Base-by-base conservation (phyloP, 2,113 vertebrate species). In the Spea multiplicata region DNA sequence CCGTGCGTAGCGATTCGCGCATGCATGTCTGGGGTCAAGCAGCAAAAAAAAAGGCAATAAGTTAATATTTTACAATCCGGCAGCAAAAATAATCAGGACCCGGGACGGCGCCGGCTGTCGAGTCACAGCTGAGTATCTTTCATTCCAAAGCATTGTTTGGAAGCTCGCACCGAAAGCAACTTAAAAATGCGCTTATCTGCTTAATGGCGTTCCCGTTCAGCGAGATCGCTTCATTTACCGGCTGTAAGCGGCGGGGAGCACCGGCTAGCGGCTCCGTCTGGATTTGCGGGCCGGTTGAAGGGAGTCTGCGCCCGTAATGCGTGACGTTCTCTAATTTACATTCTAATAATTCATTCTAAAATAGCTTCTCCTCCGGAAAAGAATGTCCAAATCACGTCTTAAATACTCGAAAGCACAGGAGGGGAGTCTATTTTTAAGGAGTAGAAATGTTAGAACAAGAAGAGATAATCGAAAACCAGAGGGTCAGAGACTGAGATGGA, bases 301-400 rank as follows among this genome's bases (percentile, higher is more conserved):
- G n/a, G n/a, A n/a, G n/a, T n/a, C 30, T 44, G 14, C 47, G 49
- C n/a, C 69, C 57, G 13, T 78, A 68, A 78, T 53, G 76, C 76
- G 17, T 78, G 76, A 71, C 76, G 14, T 72, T 48, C 16, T 44
- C 76, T 78, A 64, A 72, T 78, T 78, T 78, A 49, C 65, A 78
- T 78, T 78, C 76, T 66, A 71, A 72, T 72, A 53, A 78, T 72
- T 72, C 69, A 46, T 71, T 71, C 55, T 59, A 52, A 45, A 78
- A 71, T 50, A 62, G 67, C 30, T 53, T n/a, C 49, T 65, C 9
- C 30, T 30, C 30, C 30, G 69, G 48, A 44, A 7, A 59, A 8
- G 55, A 59, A 64, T 47, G 44, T 78, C 71, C 67, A 30, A 30
- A 30, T 30, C 1, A 30, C 30, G 30, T n/a, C n/a, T n/a, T n/a